Conservation (phyloP, 2,113 vertebrate genomes). For the Elgaria multicarinata region DNA sequence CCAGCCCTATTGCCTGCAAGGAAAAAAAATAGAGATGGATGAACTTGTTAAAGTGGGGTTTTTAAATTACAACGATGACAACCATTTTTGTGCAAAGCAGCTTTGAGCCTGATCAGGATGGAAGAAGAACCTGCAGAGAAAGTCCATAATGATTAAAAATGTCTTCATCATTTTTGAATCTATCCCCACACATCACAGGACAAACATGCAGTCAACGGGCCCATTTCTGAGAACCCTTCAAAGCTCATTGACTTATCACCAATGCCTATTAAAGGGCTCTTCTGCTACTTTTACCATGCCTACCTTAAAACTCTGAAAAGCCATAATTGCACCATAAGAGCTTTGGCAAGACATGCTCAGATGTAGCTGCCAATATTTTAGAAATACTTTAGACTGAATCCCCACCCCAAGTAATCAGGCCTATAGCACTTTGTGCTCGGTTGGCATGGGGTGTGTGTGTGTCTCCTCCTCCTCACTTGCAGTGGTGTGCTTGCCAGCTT, state of each 20-base stretch:
- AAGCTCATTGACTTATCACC: not conserved
- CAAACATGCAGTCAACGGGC: not conserved
- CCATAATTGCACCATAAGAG: too few species aligned
- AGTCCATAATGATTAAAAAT: not conserved
- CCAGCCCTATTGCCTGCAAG: slow-evolving; percentile 82
- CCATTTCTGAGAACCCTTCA: not conserved
- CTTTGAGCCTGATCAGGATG: not conserved
- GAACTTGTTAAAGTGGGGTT: not conserved
- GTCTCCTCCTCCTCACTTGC: too few species aligned
- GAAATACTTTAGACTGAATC: not conserved
- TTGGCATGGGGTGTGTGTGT: not conserved
- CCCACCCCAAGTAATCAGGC: not conserved
- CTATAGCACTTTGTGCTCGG: too few species aligned
- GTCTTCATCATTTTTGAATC: too few species aligned
- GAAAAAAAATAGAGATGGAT: accelerated
- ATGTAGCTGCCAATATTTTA: not conserved
- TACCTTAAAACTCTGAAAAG: not conserved
- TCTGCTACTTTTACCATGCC: not conserved
- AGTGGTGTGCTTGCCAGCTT: too few species aligned
- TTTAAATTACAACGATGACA: accelerated
- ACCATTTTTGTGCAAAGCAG: not conserved
- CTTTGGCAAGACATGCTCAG: too few species aligned
- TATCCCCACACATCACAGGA: not conserved
- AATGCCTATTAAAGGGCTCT: not conserved
- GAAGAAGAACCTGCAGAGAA: not conserved